phyloP scores from a whole-genome alignment of 2,888 invertebrate genomes.

The Lordiphosa andalusiaca region DNA sequence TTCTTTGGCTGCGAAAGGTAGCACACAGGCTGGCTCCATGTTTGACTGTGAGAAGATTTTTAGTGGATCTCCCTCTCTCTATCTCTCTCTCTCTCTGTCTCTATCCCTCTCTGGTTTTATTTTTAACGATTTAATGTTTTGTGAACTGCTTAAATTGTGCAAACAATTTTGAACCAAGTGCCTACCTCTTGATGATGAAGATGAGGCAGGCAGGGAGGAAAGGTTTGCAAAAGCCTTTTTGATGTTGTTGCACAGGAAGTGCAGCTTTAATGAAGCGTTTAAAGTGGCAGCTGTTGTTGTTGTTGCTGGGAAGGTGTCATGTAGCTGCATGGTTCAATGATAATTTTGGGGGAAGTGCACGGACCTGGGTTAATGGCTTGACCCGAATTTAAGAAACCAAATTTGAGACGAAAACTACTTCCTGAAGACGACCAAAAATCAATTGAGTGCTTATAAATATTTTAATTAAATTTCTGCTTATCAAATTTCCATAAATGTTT shows the following conservation, averaged over 20 bases:
- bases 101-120: slow-evolving; percentile 36
- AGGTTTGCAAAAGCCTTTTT: slow-evolving; percentile 54
- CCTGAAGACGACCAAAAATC: no score
- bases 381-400: neutral
- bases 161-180: slow-evolving; percentile 72
- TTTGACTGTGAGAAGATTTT: slow-evolving; percentile 58
- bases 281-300: slow-evolving; percentile 58
- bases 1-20: slow-evolving; percentile 48
- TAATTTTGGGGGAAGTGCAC: slow-evolving; percentile 3
- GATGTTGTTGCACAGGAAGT: slow-evolving; percentile 68
- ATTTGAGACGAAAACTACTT: no score
- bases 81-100: slow-evolving; percentile 8
- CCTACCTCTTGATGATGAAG: slow-evolving; percentile 42
- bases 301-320: slow-evolving; percentile 34
- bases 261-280: slow-evolving; percentile 75
- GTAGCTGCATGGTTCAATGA: slow-evolving; percentile 14
- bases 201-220: slow-evolving; percentile 18
- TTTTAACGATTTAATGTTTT: slow-evolving; percentile 73
- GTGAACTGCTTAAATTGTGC: slow-evolving; percentile 75
- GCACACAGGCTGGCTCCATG: slow-evolving; percentile 28
- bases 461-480: no score
- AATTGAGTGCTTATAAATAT: no score
- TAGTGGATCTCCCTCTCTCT: slow-evolving; percentile 18
- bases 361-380: slow-evolving; percentile 2
- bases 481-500: no score